A percentile compares a stretch with the other conserved stretches of the same genome.
These are phyloP conservation scores for Aethina tumida DNA, from an alignment of 1,140 invertebrate species.

Conservation along the genomic window DNA sequence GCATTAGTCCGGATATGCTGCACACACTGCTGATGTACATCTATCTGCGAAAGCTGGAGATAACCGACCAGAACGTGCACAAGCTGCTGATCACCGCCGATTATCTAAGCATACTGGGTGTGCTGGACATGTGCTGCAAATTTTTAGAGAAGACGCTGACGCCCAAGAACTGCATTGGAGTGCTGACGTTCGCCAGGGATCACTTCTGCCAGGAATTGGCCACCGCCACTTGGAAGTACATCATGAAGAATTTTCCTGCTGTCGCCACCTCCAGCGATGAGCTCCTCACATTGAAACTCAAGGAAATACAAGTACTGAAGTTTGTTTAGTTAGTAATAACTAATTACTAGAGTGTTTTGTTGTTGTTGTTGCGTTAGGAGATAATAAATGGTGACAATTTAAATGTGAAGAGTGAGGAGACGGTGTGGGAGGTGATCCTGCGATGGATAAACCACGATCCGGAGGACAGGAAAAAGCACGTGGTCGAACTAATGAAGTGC, in stretches of 20 bases:
- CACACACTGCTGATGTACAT: conserved; percentile 68
- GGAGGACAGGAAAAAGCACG: conserved; percentile 29
- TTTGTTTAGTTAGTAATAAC: no score
- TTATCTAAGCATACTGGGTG: conserved; percentile 68
- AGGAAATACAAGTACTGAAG: conserved; percentile 62
- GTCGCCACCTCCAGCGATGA: conserved; percentile 59
- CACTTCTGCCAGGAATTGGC: conserved; percentile 64
- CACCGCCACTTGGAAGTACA: conserved; percentile 53
- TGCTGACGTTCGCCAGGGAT: conserved; percentile 66
- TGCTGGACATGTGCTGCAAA: conserved; percentile 66
- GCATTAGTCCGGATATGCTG: conserved; percentile 65
- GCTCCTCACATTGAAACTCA: conserved; percentile 55
- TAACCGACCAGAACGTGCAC: conserved; percentile 67
- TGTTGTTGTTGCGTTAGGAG: no score
- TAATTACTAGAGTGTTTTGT: no score
- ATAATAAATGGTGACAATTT: conserved; percentile 68
- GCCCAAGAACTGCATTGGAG: conserved; percentile 69
- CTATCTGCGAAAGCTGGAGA: conserved; percentile 60
- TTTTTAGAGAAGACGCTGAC: conserved; percentile 55
- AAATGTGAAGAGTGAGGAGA: conserved; percentile 57
- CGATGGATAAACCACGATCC: conserved; percentile 48
- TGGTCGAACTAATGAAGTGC: conserved; percentile 55
- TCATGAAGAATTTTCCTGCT: conserved; percentile 63
- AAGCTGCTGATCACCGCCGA: conserved; percentile 63
- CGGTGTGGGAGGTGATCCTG: conserved; percentile 53